Base-by-base conservation (phyloP, 2,797 vertebrate genomes). In the Danio aesculapii region DNA sequence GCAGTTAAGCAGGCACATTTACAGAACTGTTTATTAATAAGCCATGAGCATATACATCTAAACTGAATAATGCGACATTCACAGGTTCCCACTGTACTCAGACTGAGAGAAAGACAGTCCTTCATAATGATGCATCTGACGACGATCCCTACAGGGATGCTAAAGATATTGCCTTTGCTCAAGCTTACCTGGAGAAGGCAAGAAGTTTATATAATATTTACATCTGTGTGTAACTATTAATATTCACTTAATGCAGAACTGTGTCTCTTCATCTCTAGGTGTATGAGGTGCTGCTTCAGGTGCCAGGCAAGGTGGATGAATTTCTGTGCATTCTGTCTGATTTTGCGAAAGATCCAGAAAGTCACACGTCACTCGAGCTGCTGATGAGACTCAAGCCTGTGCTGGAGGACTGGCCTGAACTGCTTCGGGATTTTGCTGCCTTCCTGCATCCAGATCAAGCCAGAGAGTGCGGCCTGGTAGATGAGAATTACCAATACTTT, bases 401-500 rank as follows among this genome's bases (percentile, higher is more conserved):
- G 1, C 77, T 99, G 75, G 88, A 52, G 0, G 94, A 95, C 0
- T 98, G 96, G 95, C 97, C 97, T 0, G 96, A 97, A 89, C 86
- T 99, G 46, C 91, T 98, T 9, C 90, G 91, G 1, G 97, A 98
- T 80, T 98, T 96, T 2, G 96, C 97, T 0, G 97, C 96, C n/a
- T 99, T 99, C 81, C 91, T 99, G 8, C 86, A 94, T 8, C 94
- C 90, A 0, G 93, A 93, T 30, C 96, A 98, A 84, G 97, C 97
- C 0, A 71, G 89, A 75, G 91, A 94, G 89, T 99, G 97, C 43
- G 96, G 96, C 0, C 91, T 98, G 94, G 97, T 99, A 88, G 77
- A 89, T 43, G 10, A 47, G 21, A 57, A 57, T 41, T 61, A 64
- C 52, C 52, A 58, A 11, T 50, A 52, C 58, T 67, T 58, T 64